phyloP scores from a whole-genome alignment of 2,113 vertebrate species.

The Barnardius zonarius region DNA sequence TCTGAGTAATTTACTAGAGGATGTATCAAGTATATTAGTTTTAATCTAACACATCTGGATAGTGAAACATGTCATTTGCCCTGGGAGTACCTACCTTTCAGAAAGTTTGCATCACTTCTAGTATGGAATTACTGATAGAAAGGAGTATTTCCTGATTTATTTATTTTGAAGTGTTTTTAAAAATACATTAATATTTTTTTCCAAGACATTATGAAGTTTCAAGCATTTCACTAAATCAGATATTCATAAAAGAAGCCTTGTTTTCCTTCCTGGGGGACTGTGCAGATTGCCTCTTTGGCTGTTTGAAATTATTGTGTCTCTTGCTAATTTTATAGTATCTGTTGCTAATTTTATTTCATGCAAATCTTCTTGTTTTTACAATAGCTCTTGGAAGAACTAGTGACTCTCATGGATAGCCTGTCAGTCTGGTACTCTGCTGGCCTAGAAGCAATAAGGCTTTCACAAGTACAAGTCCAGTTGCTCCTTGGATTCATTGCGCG shows the following conservation, averaged over 20 bases:
- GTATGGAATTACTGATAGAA: background rate
- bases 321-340: background rate
- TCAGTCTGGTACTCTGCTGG: constrained; percentile 90
- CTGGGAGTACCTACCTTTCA: background rate
- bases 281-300: background rate
- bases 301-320: background rate
- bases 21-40: background rate
- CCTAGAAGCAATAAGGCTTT: constrained; percentile 82
- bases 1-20: background rate
- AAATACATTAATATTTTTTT: background rate
- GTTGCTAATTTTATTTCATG: background rate
- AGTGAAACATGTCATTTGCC: background rate
- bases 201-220: background rate
- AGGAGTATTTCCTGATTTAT: background rate
- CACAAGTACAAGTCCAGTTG: constrained; percentile 89
- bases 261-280: background rate
- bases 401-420: constrained; percentile 89
- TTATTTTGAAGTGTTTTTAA: background rate
- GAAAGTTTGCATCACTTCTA: background rate
- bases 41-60: background rate
- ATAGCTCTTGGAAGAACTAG: constrained; percentile 87
- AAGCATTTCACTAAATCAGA: background rate
- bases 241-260: background rate
- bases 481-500: constrained; percentile 95
- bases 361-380: background rate